Base-by-base conservation (phyloP, 2,797 vertebrate species). In the Myotis planiceps region DNA sequence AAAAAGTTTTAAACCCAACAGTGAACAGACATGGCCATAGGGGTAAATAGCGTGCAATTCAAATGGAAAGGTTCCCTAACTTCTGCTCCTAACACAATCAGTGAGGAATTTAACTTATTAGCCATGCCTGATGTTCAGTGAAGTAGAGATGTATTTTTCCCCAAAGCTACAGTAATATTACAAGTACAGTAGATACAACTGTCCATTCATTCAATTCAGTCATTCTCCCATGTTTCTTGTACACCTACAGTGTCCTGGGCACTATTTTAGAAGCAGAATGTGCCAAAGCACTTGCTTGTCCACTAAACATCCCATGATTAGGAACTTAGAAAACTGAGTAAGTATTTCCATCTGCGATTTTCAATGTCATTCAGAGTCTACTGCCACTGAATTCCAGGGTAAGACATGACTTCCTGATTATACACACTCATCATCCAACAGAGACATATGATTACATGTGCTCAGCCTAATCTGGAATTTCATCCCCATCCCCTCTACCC, bases 391-490 rank as follows among this genome's bases (percentile, higher is more conserved):
- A 69, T 92, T 96, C 78, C 55, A 1, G 0, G 42, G 60, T 34
- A 84, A 79, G 91, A 88, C 0, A 0, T 79, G 81, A 82, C 72
- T 94, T 95, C 91, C 84, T 82, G 86, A 88, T 83, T 60, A 83
- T 21, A 92, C 42, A 66, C 76, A 82, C 60, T 79, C 71, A 49
- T 85, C 72, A 49, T 55, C 42, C 1, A 2, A 63, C 72, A 82
- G 66, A 90, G 29, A 72, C 6, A n/a, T 10, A 25, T 10, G 66
- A 78, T 65, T 80, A 23, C 3, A 82, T 9, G 39, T 0, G 0
- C 75, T 6, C 7, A 71, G 13, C 49, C 72, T 81, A 69, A 89
- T 55, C 68, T 75, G 68, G 88, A 90, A 68, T 72, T 91, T 60
- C 16, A 8, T 71, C 47, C 25, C 21, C 9, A 78, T 10, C 29